Evolutionary conservation across 2,888 invertebrate species (phyloP).

Genomic region (Noctua janthe): DNA sequence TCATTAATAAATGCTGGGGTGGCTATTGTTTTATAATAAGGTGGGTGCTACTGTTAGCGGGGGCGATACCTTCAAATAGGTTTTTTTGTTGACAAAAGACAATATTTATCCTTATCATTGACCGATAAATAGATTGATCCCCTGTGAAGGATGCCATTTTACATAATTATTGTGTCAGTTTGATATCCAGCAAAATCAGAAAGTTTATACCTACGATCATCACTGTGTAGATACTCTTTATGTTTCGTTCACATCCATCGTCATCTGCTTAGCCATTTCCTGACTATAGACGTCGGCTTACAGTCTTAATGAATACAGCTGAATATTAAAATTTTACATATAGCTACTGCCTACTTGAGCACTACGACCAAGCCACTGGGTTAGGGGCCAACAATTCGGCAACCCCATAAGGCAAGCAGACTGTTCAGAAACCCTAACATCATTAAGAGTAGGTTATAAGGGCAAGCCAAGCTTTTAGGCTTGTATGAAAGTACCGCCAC

Average conservation of each 20-base stretch:
- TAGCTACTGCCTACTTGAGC: too few relatives aligned
- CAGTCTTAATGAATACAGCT: too few relatives aligned
- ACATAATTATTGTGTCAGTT: background rate
- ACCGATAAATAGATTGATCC: background rate
- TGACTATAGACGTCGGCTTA: background rate
- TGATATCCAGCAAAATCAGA: background rate
- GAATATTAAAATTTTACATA: too few relatives aligned
- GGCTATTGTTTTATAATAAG: constrained; percentile 71
- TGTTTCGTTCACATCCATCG: background rate
- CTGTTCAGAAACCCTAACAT: too few relatives aligned
- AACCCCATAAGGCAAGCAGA: too few relatives aligned
- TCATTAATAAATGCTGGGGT: constrained; percentile 77
- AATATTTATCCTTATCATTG: background rate
- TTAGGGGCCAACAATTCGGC: too few relatives aligned
- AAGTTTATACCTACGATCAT: background rate
- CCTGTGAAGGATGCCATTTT: too few relatives aligned
- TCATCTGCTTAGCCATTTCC: background rate
- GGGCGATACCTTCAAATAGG: constrained; percentile 4
- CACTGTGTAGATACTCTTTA: background rate
- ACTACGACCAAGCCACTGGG: too few relatives aligned
- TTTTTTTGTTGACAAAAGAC: background rate
- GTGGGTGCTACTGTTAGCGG: constrained; percentile 54
- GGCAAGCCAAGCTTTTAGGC: too few relatives aligned
- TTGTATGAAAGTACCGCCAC: too few relatives aligned
- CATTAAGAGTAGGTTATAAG: too few relatives aligned